Base-by-base conservation (phyloP, 2,888 invertebrate species). In the Sarcophaga caerulescens region DNA sequence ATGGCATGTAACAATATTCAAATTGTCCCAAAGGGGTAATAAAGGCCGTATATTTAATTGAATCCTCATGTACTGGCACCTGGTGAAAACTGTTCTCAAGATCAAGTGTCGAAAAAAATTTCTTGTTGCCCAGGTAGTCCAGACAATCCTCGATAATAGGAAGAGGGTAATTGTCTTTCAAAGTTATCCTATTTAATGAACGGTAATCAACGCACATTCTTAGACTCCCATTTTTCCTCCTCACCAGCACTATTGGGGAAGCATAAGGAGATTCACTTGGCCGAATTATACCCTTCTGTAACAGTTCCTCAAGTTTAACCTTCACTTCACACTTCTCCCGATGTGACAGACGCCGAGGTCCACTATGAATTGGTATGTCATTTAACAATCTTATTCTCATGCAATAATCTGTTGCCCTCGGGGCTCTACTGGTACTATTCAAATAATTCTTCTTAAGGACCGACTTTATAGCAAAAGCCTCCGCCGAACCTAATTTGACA, bases 1-100 rank as follows among this genome's bases (percentile, higher is more conserved):
- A 68, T 17, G 45, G 47, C 21, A 68, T 17, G 3, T 45, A 45
- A 19, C 68, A 68, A 68, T 45, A 68, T n/a, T 68, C 68, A 19
- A 45, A 68, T 21, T 47, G 44, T n/a, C 68, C 68, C 25, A 25
- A 25, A 4, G 25, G 23, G 23, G 3, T 35, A 11, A 77, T 69
- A 60, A 77, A 77, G 8, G 77, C 59, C 4, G 77, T 77, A 17
- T 77, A 77, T 57, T 69, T 77, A 19, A 77, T 57, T 2, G 69
- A 77, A n/a, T 69, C 59, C 4, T 66, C 17, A 23, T 65, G 21
- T 44, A 62, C 59, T 17, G 25, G 25, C 4, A 25, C 25, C 4
- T 25, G 25, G 62, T 35, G 25, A 5, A 25, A 25, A 25, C 25
- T 25, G 25, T 25, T 25, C 5, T 25, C 25, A 25, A 25, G 25